These are phyloP conservation scores for Sogatella furcifera DNA, from an alignment of 1,140 invertebrate species.

Conservation along the genomic window DNA sequence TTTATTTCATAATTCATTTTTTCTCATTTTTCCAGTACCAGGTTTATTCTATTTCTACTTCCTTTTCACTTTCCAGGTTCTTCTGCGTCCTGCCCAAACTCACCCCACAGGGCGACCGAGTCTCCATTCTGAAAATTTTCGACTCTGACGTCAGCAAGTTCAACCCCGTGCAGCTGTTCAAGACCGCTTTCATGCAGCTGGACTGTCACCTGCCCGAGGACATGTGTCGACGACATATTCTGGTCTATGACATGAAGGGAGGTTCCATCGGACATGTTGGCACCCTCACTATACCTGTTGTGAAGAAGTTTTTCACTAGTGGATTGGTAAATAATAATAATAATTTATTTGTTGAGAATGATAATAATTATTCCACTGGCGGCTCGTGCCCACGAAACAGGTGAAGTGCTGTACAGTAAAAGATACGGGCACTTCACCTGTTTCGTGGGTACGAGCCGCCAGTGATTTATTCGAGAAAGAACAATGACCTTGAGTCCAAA, in stretches of 20 bases:
- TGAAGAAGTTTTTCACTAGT: constrained; percentile 6
- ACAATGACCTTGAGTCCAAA: no score
- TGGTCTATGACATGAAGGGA: constrained; percentile 9
- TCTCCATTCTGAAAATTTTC: constrained; percentile 4
- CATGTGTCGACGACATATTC: background rate
- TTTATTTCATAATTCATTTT: no score
- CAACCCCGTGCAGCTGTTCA: background rate
- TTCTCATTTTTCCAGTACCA: no score
- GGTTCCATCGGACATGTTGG: background rate
- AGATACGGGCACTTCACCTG: no score
- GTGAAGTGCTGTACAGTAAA: no score
- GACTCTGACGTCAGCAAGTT: constrained; percentile 3
- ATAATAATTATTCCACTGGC: no score
- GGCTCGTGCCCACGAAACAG: no score
- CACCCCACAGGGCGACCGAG: constrained; percentile 8
- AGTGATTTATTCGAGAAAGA: no score
- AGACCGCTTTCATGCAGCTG: constrained; percentile 1
- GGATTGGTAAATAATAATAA: constrained; percentile 1
- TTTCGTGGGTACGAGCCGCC: no score
- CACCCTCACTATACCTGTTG: constrained; percentile 10
- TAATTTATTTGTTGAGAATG: no score
- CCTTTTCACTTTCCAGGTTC: background rate
- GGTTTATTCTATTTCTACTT: no score
- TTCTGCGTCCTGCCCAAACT: constrained; percentile 4
- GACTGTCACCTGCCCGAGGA: constrained; percentile 11